phyloP scores from a whole-genome alignment of 1,140 invertebrate genomes.

The Homalodisca vitripennis region DNA sequence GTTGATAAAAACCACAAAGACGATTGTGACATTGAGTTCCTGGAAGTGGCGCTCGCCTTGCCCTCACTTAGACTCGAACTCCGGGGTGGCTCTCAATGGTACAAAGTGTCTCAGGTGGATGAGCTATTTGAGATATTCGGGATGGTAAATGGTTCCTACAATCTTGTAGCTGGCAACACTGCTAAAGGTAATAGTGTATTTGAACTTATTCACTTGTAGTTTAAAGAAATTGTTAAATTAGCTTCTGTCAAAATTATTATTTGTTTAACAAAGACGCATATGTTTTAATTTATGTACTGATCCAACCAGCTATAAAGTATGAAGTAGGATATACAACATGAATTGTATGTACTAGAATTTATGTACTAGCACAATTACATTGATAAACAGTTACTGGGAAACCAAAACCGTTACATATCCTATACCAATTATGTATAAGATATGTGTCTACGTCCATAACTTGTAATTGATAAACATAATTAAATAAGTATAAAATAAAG shows the following conservation, averaged over 20 bases:
- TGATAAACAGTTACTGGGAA: too few relatives aligned
- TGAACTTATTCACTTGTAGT: too few relatives aligned
- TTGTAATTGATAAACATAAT: too few relatives aligned
- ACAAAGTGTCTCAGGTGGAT: slow-evolving; percentile 5
- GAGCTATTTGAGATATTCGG: slow-evolving; percentile 24
- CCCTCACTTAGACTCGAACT: not conserved
- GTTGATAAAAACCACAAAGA: not conserved
- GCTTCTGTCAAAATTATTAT: too few relatives aligned
- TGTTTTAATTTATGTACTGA: too few relatives aligned
- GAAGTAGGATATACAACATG: too few relatives aligned
- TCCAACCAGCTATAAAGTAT: too few relatives aligned
- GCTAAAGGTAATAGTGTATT: slow-evolving; percentile 14
- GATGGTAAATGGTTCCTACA: slow-evolving; percentile 9
- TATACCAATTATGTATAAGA: not conserved
- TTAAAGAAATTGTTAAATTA: too few relatives aligned
- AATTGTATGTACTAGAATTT: too few relatives aligned
- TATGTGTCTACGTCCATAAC: not conserved
- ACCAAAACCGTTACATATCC: not conserved
- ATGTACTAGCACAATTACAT: too few relatives aligned
- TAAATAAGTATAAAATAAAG: too few relatives aligned
- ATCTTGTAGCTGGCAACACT: slow-evolving; percentile 14
- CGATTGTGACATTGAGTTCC: not conserved
- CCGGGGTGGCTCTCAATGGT: not conserved
- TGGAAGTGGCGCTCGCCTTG: not conserved
- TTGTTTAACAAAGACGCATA: too few relatives aligned